A percentile compares a stretch with the other conserved stretches of the same genome.
These are phyloP conservation scores for Acrobasis suavella DNA, from an alignment of 2,888 invertebrate species.

Conservation along the genomic window DNA sequence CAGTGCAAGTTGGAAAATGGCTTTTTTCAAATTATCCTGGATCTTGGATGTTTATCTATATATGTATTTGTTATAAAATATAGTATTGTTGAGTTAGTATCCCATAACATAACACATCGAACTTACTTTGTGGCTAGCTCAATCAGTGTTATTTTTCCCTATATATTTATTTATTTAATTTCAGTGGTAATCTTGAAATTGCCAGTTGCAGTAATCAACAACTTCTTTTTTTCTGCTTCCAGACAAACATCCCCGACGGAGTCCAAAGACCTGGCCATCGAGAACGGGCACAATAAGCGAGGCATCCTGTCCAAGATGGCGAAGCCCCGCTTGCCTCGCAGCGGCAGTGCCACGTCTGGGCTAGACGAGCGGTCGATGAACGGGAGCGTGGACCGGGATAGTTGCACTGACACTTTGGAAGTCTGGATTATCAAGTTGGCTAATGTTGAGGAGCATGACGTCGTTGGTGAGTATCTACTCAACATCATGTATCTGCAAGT, in stretches of 20 bases:
- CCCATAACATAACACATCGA: no score
- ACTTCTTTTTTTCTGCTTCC: constrained; percentile 29
- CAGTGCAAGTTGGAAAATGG: no score
- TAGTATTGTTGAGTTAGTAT: no score
- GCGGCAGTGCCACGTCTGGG: constrained; percentile 54
- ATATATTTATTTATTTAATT: no score
- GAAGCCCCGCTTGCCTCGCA: constrained; percentile 62
- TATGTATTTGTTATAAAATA: no score
- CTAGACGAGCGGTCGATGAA: constrained; percentile 50
- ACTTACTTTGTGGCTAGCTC: no score
- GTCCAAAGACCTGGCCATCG: constrained; percentile 53
- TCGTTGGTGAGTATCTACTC: constrained; percentile 60
- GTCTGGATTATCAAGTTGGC: constrained; percentile 72
- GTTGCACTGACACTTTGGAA: constrained; percentile 54
- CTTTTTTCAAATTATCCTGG: no score
- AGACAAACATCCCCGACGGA: constrained; percentile 57
- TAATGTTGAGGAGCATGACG: constrained; percentile 66
- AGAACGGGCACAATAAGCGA: constrained; percentile 59
- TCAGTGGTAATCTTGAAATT: no score
- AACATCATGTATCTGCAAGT: no score
- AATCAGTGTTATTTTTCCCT: no score
- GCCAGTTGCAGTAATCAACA: no score
- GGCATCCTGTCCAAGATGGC: constrained; percentile 68
- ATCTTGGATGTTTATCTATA: no score
- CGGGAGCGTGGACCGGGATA: constrained; percentile 44